phyloP scores from a whole-genome alignment of 2,888 invertebrate genomes.

The Lypha dubia region DNA sequence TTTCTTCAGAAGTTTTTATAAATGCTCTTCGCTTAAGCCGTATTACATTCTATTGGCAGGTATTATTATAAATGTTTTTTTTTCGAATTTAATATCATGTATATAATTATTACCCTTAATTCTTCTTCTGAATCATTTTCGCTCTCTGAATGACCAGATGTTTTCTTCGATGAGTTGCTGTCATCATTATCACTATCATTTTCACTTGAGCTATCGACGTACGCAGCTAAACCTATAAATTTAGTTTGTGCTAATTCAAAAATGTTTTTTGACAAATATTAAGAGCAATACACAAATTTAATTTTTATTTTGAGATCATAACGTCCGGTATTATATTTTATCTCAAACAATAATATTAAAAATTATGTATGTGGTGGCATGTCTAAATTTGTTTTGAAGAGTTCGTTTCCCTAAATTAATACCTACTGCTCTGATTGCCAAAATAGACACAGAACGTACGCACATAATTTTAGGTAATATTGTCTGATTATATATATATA shows the following conservation, averaged over 20 bases:
- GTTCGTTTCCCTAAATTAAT: slow-evolving; percentile 24
- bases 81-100: background rate
- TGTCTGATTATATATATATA: background rate
- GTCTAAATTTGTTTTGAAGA: background rate
- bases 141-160: slow-evolving; percentile 69
- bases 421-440: background rate
- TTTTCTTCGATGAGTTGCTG: slow-evolving; percentile 63
- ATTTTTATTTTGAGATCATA: background rate
- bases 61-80: slow-evolving; percentile 1
- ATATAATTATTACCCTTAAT: slow-evolving; percentile 87
- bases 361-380: background rate
- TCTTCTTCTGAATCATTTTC: slow-evolving; percentile 88
- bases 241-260: slow-evolving; percentile 80
- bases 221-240: slow-evolving; percentile 92
- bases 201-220: slow-evolving; percentile 87
- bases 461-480: background rate
- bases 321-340: background rate
- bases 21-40: slow-evolving; percentile 87
- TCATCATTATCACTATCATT: slow-evolving; percentile 83
- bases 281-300: background rate
- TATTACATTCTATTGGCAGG: slow-evolving; percentile 84
- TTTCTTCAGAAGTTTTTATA: slow-evolving; percentile 89
- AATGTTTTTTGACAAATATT: slow-evolving; percentile 4
- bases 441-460: background rate
- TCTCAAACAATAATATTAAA: background rate